Conservation (phyloP, 2,113 vertebrate genomes). For the Mustela lutreola region DNA sequence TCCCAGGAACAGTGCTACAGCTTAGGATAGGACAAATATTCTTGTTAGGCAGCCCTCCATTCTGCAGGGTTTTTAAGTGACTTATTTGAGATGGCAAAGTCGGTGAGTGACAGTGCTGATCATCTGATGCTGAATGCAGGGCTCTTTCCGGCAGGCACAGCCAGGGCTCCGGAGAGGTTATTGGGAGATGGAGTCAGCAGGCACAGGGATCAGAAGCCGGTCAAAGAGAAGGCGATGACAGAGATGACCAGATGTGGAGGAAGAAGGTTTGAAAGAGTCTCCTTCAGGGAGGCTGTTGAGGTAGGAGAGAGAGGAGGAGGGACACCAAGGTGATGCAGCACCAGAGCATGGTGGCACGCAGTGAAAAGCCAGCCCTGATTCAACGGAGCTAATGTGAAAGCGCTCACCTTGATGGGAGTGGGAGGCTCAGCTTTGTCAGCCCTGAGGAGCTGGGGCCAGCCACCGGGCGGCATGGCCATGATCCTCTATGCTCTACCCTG, state of each 20-base stretch:
- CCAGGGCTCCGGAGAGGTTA: not conserved
- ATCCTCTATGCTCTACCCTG: not conserved
- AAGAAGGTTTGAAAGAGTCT: not conserved
- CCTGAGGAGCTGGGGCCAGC: not conserved
- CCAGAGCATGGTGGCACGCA: not conserved
- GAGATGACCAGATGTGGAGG: not conserved
- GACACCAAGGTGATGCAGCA: not conserved
- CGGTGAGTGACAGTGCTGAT: not conserved
- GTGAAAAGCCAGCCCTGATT: not conserved
- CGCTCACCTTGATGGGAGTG: not conserved
- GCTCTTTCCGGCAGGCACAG: not conserved
- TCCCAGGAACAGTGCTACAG: not conserved
- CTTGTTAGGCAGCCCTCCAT: not conserved
- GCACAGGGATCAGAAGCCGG: not conserved
- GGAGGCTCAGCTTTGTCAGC: not conserved
- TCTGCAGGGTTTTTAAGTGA: not conserved
- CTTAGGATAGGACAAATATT: not conserved
- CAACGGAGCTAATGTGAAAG: not conserved
- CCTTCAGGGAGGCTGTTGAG: not conserved
- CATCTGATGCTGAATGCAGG: not conserved
- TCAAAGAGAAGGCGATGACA: not conserved
- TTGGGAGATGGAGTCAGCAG: not conserved
- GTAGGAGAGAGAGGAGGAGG: not conserved
- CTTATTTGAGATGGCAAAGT: not conserved
- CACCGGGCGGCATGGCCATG: not conserved